phyloP scores from a whole-genome alignment of 2,797 vertebrate genomes.

The Crocidura indochinensis region DNA sequence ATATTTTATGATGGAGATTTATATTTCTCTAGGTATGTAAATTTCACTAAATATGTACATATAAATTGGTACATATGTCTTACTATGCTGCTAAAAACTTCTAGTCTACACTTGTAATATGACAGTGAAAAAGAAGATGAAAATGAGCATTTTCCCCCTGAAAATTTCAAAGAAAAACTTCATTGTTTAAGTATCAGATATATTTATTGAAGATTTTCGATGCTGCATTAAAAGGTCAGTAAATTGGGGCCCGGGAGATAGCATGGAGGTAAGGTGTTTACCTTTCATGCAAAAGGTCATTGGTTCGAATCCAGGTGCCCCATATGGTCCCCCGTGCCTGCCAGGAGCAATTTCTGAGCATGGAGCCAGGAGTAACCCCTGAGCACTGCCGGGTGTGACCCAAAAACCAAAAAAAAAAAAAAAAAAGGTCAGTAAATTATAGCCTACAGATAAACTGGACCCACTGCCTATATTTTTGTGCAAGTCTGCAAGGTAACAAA shows the following conservation, averaged over 20 bases:
- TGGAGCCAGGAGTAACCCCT: no score
- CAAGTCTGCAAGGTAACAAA: not conserved
- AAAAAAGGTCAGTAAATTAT: not conserved
- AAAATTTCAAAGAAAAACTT: conserved; percentile 1
- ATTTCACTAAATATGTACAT: not conserved
- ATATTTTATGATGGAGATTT: not conserved
- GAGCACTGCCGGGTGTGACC: no score
- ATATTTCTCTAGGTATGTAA: not conserved
- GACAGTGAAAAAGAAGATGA: not conserved
- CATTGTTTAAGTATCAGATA: not conserved
- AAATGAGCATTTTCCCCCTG: not conserved
- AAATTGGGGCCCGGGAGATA: no score
- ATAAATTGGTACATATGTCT: not conserved
- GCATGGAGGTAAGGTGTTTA: no score
- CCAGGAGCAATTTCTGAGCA: no score
- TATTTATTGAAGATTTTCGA: not conserved
- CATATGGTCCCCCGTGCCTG: no score
- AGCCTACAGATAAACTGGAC: not conserved
- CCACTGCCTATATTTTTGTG: not conserved
- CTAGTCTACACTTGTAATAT: not conserved
- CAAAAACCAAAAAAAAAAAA: no score
- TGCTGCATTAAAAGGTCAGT: not conserved
- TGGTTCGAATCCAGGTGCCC: no score
- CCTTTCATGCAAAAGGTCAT: no score
- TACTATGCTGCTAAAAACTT: conserved; percentile 1